Base-by-base conservation (phyloP, 2,113 vertebrate genomes). In the Eulemur rufifrons region DNA sequence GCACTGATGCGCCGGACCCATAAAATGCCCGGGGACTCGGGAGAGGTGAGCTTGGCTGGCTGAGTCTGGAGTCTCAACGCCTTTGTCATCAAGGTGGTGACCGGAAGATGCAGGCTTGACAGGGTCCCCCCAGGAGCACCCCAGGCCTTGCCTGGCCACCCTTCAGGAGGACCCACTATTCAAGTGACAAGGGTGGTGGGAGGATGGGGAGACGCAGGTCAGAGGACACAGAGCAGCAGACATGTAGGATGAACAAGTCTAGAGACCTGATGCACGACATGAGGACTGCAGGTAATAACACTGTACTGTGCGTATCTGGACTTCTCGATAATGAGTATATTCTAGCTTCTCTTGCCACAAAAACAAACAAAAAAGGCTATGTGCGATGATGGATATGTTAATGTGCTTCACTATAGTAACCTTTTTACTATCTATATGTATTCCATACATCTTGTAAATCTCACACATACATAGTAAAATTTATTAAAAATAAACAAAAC, bases 31-130 rank as follows among this genome's bases (percentile, higher is more conserved):
- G 56, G 74, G 50, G 52, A 37, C 21, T 23, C 1, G 25, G 69
- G 92, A 47, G 50, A 84, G 42, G 32, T 2, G 1, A 15, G 52
- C 45, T 13, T 8, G 6, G 21, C 39, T 87, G 29, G 20, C 54
- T 56, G 54, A 21, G 92, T 69, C 74, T 3, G n/a, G 20, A 29
- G 8, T 29, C 25, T 73, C n/a, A 5, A 13, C 45, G 21, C 63
- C 77, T 76, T 89, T 56, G 77, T 82, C 81, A 3, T 32, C 78
- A 29, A 89, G 93, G 85, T 21, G 71, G 88, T 85, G 81, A 95
- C 80, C 18, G 7, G 92, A 94, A 86, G 74, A 64, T 7, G 23
- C 8, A 14, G 21, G 39, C 66, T 50, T 5, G 20, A 39, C 23
- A 20, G 69, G 64, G 47, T 32, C 25, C 23, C 15, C 34, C 34